Conservation (phyloP, 2,113 vertebrate genomes). For the Petrocephalus zakoni region DNA sequence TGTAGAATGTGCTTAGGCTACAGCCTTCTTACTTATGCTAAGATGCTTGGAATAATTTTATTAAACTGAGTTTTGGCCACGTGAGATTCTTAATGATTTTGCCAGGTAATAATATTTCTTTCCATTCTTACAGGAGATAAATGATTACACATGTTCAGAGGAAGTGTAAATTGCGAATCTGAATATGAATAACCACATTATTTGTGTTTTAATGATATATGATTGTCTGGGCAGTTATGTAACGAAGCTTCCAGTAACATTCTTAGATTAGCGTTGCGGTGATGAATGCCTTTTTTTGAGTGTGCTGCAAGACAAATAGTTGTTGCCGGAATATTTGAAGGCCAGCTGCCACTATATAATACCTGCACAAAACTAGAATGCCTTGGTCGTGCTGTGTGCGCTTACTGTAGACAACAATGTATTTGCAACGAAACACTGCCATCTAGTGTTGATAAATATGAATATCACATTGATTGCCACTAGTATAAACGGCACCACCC, state of each 20-base stretch:
- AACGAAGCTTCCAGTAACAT: background rate
- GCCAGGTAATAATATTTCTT: background rate
- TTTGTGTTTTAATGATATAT: conserved; percentile 22
- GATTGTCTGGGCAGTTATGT: background rate
- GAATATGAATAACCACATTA: conserved; percentile 22
- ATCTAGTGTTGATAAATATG: conserved; percentile 48
- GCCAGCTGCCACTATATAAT: conserved; percentile 34
- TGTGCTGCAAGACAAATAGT: conserved; percentile 35
- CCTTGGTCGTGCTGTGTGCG: conserved; percentile 40
- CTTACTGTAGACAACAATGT: background rate
- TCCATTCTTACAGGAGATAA: background rate
- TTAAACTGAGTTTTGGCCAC: background rate
- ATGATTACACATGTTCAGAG: background rate
- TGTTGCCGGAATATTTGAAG: conserved; percentile 38
- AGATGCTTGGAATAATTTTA: background rate
- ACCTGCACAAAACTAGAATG: conserved; percentile 50
- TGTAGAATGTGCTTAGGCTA: conserved; percentile 2
- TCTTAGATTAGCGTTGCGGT: background rate
- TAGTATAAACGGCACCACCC: background rate
- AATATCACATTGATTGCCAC: conserved; percentile 21
- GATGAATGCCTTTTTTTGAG: background rate
- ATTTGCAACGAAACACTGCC: conserved; percentile 49
- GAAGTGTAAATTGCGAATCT: conserved; percentile 3
- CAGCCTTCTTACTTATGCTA: conserved; percentile 12
- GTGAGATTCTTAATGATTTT: background rate